These are phyloP conservation scores for Anoplopoma fimbria DNA, from an alignment of 2,113 vertebrate species.

Conservation along the genomic window DNA sequence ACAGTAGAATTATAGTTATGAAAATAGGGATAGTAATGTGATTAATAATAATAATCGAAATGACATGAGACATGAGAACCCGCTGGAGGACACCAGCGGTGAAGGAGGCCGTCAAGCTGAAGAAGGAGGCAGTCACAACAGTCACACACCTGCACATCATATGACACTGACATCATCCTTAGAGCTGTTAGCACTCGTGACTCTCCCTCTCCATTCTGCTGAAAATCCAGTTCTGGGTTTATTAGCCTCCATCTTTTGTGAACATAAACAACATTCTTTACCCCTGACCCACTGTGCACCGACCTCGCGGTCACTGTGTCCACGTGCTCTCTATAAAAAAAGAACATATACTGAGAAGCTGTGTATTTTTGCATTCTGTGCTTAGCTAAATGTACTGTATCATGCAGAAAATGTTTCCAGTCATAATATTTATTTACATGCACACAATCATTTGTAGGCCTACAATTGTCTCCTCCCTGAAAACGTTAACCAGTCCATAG, in stretches of 20 bases:
- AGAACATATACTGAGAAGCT: rapidly evolving
- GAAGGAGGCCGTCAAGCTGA: too few relatives aligned
- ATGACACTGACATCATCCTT: constrained; percentile 56
- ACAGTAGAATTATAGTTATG: too few relatives aligned
- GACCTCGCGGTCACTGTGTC: not conserved
- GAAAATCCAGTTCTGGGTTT: constrained; percentile 53
- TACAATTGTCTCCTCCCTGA: not conserved
- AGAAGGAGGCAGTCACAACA: too few relatives aligned
- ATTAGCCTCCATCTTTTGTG: not conserved
- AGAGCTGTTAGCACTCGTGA: not conserved
- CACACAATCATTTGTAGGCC: not conserved
- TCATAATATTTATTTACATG: not conserved
- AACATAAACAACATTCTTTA: constrained; percentile 46
- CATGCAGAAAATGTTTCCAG: not conserved
- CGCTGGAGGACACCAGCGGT: too few relatives aligned
- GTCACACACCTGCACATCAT: constrained; percentile 44
- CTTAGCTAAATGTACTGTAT: not conserved
- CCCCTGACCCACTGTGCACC: constrained; percentile 44
- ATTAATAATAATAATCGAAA: too few relatives aligned
- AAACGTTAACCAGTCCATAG: not conserved
- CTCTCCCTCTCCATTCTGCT: not conserved
- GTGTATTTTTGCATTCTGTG: not conserved
- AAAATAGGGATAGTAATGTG: too few relatives aligned
- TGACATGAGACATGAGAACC: too few relatives aligned
- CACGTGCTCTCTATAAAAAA: not conserved